Evolutionary conservation across 1,140 invertebrate species (phyloP), one percentile per base, ranked within the genome.

Genomic region (Hydropsyche tenuis): DNA sequence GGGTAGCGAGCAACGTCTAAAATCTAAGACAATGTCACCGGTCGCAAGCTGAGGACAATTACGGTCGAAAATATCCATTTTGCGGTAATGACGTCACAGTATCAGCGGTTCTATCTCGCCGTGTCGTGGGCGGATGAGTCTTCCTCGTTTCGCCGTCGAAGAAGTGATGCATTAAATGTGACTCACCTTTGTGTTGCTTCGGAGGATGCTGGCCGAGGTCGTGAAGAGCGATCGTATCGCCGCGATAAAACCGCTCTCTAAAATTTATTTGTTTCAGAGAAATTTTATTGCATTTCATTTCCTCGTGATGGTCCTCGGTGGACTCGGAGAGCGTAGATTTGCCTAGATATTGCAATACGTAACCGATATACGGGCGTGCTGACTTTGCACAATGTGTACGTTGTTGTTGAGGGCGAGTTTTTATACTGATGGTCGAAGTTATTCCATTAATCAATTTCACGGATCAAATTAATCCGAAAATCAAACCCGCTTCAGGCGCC

Each of bases 141-240:
- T 51, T 27, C 60, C 63, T 64, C 63, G 60, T 25, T 30, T 72
- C 37, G 3, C 56, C 70, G n/a, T 22, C 63, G 14, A 45, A 63
- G 62, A 25, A 45, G 63, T 56, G 72, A 68, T 73, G 72, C 72
- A 73, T 73, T 69, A 73, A 73, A 73, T 68, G 64, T 73, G 72
- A 73, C 46, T 69, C 65, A 69, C 72, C 64, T 51, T 42, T 63
- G 42, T 69, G 30, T 48, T 14, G 9, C 14, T 14, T 63, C 60
- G 20, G 25, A n/a, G n/a, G n/a, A 27, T 63, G 25, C 30, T 42
- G 30, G 46, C 12, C 12, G 56, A 60, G 56, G 56, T 60, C 56
- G 56, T 60, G 56, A 60, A 60, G 56, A 25, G 2, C 56, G 56
- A 60, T 60, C 22, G 20, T 60, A 60, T 60, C 56, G 56, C 22